phyloP scores from a whole-genome alignment of 1,140 invertebrate species.

The Apis florea region DNA sequence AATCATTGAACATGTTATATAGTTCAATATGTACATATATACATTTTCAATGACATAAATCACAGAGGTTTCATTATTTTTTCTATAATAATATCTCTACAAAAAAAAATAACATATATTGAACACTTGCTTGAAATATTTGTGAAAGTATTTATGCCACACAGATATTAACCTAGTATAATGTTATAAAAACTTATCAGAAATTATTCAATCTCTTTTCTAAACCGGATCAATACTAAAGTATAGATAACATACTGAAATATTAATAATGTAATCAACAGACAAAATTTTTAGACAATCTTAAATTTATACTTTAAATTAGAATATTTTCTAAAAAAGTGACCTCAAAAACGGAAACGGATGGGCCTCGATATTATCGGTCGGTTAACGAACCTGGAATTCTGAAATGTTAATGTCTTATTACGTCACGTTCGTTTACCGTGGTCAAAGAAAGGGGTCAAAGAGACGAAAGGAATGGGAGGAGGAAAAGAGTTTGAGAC shows the following conservation, averaged over 20 bases:
- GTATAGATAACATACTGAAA: no score
- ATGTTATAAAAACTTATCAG: neutral
- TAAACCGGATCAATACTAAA: neutral
- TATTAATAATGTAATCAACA: no score
- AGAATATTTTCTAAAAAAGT: neutral
- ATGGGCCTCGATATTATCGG: conserved; percentile 7
- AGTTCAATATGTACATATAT: neutral
- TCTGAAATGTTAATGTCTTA: conserved; percentile 49
- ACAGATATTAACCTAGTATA: neutral
- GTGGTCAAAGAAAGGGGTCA: conserved; percentile 41
- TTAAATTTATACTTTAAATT: neutral
- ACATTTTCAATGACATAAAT: neutral
- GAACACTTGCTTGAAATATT: neutral
- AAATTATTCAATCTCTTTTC: neutral
- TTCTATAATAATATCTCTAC: neutral
- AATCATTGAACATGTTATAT: neutral
- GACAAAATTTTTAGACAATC: no score
- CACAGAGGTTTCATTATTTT: neutral
- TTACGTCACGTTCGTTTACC: conserved; percentile 54
- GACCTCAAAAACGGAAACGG: neutral
- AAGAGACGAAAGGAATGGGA: conserved; percentile 39
- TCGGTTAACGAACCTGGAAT: conserved; percentile 40
- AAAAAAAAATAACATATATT: neutral
- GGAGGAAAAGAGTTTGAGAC: conserved; percentile 31
- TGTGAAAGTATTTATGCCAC: conserved; percentile 10